Percentiles rank a stretch among this genome's conserved stretches.
Conservation (phyloP, 2,113 vertebrate species). For the Corydoras maculifer region DNA sequence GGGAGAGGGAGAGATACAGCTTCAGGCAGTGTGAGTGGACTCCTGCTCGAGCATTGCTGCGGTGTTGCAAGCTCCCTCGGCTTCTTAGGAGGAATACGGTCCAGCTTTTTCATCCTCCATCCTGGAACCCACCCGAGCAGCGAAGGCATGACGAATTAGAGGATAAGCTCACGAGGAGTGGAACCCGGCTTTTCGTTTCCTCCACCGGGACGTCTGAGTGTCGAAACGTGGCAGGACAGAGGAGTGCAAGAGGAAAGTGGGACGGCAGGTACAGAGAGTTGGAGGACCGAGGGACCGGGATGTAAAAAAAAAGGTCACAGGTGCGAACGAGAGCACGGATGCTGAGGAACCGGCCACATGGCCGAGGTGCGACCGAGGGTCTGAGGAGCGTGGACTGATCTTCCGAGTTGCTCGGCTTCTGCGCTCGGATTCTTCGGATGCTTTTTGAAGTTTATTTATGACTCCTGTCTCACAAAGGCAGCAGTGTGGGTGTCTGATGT, state of each 20-base stretch:
- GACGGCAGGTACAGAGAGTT: not conserved
- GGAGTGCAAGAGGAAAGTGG: constrained; percentile 32
- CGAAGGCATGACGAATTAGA: constrained; percentile 11
- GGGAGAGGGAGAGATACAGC: constrained; percentile 54
- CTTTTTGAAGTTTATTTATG: too few species aligned
- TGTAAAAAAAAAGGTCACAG: not conserved
- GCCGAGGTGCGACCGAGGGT: too few species aligned
- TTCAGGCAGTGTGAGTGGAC: constrained; percentile 56
- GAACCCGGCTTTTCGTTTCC: not conserved
- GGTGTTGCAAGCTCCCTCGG: constrained; percentile 56
- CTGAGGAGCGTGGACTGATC: too few species aligned
- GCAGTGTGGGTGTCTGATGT: too few species aligned
- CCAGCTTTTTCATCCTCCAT: constrained; percentile 13
- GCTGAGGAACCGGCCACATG: too few species aligned
- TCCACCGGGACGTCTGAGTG: constrained; percentile 52
- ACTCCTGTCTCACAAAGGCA: too few species aligned
- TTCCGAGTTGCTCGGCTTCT: too few species aligned
- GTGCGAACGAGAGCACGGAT: constrained; percentile 1
- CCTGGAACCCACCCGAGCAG: constrained; percentile 29
- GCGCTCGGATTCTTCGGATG: too few species aligned
- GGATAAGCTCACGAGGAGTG: constrained; percentile 34
- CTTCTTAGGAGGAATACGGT: constrained; percentile 19
- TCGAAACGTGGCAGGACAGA: constrained; percentile 23
- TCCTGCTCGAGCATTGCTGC: constrained; percentile 58
- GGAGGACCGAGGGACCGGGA: not conserved